Evolutionary conservation across 2,797 vertebrate species (phyloP), one percentile per base, ranked within the genome.

Genomic region (Emys orbicularis): DNA sequence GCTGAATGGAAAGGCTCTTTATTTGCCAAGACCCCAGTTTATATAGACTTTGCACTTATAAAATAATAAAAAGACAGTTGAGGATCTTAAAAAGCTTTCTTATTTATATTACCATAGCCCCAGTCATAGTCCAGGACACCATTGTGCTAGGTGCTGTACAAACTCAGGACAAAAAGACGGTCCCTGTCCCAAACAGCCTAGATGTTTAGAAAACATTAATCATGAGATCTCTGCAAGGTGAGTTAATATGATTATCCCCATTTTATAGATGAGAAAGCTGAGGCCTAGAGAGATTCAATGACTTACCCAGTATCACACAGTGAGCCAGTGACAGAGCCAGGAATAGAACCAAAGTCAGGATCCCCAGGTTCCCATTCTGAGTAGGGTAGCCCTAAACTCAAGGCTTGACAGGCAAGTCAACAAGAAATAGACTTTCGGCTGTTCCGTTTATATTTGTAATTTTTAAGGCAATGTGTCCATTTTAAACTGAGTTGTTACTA

Each of bases 401-500:
- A 27, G 41, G 3, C 54, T 92, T 83, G 88, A 82, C 21, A 77
- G 27, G 16, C 53, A 72, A 0, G 19, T 37, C 41, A 31, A 13
- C 54, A 53, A 44, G 81, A 79, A 27, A 0, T 0, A 3, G 65
- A 37, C 31, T 83, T 83, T 74, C 23, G 52, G 1, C 15, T 94
- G 1, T 87, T 23, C 50, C 74, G n/a, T 12, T 91, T 91, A 12
- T 11, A 10, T 87, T 95, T 29, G 80, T 52, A 81, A 37, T 52
- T 84, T 1, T 0, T 31, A 68, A 83, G 27, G 81, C 83, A 72
- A 50, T 82, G 16, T 79, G 27, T 79, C 79, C 86, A 0, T 86
- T 96, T 94, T 87, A 96, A 95, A 81, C 37, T 13, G 65, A 81
- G 8, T 61, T 37, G 12, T 84, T 92, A 77, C 72, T 27, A 90